Conservation (phyloP, 2,113 vertebrate species). For the Campylomormyrus numenius region DNA sequence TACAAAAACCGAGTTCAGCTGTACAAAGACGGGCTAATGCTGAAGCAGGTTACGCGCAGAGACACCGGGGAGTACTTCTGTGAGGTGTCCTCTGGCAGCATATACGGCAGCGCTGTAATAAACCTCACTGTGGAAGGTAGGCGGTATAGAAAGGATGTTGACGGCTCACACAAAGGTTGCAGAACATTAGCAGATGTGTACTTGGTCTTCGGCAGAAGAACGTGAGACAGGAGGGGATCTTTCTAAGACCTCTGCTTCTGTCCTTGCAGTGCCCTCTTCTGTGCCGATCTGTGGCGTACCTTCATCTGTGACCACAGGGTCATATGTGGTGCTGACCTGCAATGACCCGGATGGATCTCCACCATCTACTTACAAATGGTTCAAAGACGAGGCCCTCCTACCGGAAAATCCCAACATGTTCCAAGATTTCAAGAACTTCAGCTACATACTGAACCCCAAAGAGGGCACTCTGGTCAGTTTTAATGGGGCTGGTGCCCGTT, state of each 20-base stretch:
- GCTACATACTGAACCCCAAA: slow-evolving; percentile 41
- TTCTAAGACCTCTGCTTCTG: neutral
- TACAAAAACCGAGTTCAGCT: slow-evolving; percentile 35
- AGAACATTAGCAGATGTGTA: neutral
- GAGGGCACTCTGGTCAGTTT: slow-evolving; percentile 58
- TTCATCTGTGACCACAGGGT: slow-evolving; percentile 48
- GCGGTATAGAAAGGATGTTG: neutral
- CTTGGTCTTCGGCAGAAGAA: neutral
- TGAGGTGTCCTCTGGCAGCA: slow-evolving; percentile 44
- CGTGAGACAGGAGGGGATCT: neutral
- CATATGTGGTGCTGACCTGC: slow-evolving; percentile 34
- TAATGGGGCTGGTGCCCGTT: too few relatives aligned
- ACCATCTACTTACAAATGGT: slow-evolving; percentile 57
- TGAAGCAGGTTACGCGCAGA: slow-evolving; percentile 43
- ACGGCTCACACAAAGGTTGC: neutral
- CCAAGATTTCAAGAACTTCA: slow-evolving; percentile 49
- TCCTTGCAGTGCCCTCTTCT: slow-evolving; percentile 52
- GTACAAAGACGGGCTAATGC: slow-evolving; percentile 42
- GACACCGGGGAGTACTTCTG: slow-evolving; percentile 58
- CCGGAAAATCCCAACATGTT: slow-evolving; percentile 50
- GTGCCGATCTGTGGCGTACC: slow-evolving; percentile 50
- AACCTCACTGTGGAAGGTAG: slow-evolving; percentile 57
- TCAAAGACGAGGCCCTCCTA: slow-evolving; percentile 43
- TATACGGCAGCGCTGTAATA: slow-evolving; percentile 36
- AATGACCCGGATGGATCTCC: slow-evolving; percentile 50